Base-by-base conservation (phyloP, 2,113 vertebrate species). In the Echinops telfairi region DNA sequence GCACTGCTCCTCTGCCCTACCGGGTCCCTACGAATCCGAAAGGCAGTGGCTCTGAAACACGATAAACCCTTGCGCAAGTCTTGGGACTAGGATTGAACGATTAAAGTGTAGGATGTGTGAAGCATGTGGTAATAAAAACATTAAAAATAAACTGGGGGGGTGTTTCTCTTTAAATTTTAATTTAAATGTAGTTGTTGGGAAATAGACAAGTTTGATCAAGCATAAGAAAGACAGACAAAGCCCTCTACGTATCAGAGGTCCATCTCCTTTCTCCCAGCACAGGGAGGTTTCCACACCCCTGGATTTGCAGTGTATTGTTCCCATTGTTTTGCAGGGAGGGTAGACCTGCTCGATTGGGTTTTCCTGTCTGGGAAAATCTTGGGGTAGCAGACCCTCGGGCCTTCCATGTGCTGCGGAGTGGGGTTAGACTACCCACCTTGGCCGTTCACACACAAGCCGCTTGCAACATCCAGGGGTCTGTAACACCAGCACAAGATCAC, bases 151-250 rank as follows among this genome's bases (percentile, higher is more conserved):
- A 40, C 40, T 40, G 4, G 3, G 40, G 40, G 40, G 40, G 19
- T 90, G n/a, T 58, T 33, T 71, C 25, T 38, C 57, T 85, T 77
- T 78, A 23, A 31, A 79, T 20, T 53, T 31, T 79, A 29, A 79
- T 53, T 53, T 79, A 43, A 79, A 81, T 91, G 23, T 86, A 71
- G 83, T 92, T 64, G 57, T 81, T 86, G 36, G 33, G 31, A 16
- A 36, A 43, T 22, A 60, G 29, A 47, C 71, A n/a, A n/a, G n/a
- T n/a, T n/a, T n/a, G n/a, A n/a, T n/a, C 62, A 88, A 10, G 64
- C 7, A 27, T 75, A 17, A 70, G 71, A 83, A 75, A 58, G 47
- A 27, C 14, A 17, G 10, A 29, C 20, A 57, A 87, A 70, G 43
- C 27, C 31, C 47, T 40, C 33, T 57, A 36, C 27, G 53, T 2